Percentiles rank a stretch among this genome's conserved stretches.
Conservation (phyloP, 2,113 vertebrate genomes). For the Dipodomys ordii region DNA sequence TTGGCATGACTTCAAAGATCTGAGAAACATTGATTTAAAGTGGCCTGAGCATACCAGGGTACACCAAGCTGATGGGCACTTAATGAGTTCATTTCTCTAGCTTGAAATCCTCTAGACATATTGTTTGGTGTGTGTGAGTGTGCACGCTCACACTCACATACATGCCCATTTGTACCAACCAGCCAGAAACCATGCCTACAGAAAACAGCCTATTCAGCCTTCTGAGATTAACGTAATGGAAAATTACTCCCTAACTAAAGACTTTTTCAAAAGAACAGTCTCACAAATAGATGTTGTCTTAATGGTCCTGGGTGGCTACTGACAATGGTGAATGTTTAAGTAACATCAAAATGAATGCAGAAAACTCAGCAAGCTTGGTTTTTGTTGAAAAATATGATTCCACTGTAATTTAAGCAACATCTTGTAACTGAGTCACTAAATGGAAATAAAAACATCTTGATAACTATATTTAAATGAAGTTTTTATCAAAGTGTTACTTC, state of each 20-base stretch:
- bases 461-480: conserved; percentile 52
- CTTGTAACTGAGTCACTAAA: conserved; percentile 25
- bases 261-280: conserved; percentile 1
- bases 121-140: neutral
- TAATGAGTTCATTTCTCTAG: neutral
- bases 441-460: neutral
- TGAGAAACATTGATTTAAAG: neutral
- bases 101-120: neutral
- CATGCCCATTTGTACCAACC: too few species aligned
- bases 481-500: conserved; percentile 58
- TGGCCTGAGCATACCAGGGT: neutral
- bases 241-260: conserved; percentile 22
- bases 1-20: too few species aligned
- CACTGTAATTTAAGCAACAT: conserved; percentile 32
- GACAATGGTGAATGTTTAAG: neutral
- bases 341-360: neutral
- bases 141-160: too few species aligned
- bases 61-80: neutral
- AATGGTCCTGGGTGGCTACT: neutral
- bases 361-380: neutral
- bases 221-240: neutral
- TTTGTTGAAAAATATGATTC: neutral
- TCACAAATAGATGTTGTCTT: conserved; percentile 38
- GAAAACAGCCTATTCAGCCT: conserved; percentile 9
- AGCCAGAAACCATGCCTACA: neutral